Conservation (phyloP, 2,888 invertebrate genomes). For the Cantharis flavilabris region DNA sequence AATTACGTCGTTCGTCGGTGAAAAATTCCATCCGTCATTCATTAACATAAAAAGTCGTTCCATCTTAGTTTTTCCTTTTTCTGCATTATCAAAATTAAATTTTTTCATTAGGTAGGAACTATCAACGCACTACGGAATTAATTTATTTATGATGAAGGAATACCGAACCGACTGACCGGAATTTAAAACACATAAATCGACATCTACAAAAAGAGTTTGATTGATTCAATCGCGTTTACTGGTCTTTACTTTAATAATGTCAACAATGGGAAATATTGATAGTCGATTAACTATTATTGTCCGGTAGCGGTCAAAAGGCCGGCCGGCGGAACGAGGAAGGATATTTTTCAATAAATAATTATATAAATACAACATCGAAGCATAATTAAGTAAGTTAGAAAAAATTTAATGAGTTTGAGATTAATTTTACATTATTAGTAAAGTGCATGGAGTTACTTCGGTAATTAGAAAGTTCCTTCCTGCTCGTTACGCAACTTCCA, state of each 20-base stretch:
- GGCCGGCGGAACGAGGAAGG: too few relatives aligned
- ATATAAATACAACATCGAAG: not conserved
- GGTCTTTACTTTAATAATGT: not conserved
- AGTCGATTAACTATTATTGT: not conserved
- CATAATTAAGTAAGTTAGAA: not conserved
- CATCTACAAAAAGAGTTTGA: not conserved
- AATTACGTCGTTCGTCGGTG: not conserved
- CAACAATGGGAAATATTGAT: not conserved
- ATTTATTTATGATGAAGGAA: not conserved
- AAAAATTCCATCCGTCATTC: not conserved
- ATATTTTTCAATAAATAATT: not conserved
- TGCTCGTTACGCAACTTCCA: constrained; percentile 21
- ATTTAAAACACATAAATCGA: not conserved
- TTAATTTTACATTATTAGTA: constrained; percentile 1
- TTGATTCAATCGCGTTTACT: not conserved
- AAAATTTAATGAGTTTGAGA: not conserved
- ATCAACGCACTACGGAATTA: not conserved
- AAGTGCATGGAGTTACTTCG: constrained; percentile 24
- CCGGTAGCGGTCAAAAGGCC: not conserved
- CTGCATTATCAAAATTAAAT: not conserved
- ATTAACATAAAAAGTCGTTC: not conserved
- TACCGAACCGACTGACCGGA: not conserved
- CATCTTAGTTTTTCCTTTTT: not conserved
- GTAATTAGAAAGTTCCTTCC: constrained; percentile 26
- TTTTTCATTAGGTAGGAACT: not conserved